phyloP scores from a whole-genome alignment of 2,888 invertebrate species.

The Habrosyne pyritoides region DNA sequence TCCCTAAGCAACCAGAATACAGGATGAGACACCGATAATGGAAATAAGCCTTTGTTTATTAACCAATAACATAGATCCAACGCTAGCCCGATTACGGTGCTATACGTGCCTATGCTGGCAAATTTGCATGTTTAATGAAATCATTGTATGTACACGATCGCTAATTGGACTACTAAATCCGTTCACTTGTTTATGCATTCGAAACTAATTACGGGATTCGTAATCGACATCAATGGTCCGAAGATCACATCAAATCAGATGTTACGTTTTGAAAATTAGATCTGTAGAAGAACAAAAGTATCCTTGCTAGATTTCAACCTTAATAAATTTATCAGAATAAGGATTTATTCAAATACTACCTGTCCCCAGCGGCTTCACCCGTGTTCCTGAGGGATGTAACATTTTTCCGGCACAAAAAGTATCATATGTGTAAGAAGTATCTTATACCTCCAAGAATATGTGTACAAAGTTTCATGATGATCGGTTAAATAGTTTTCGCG shows the following conservation, averaged over 20 bases:
- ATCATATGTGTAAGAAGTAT: no score
- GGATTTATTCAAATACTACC: no score
- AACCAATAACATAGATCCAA: slow-evolving; percentile 39
- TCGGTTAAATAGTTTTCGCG: no score
- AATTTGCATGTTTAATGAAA: slow-evolving; percentile 77
- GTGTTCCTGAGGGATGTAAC: no score
- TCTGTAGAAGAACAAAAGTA: no score
- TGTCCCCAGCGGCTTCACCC: no score
- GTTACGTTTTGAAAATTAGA: neutral
- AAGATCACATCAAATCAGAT: neutral
- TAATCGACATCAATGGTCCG: slow-evolving; percentile 39
- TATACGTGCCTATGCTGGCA: slow-evolving; percentile 49
- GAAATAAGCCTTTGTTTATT: slow-evolving; percentile 36
- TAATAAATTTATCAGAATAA: no score
- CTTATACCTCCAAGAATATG: no score
- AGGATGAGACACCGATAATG: slow-evolving; percentile 12
- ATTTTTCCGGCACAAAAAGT: no score
- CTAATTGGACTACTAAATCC: slow-evolving; percentile 70
- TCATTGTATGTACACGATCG: slow-evolving; percentile 68
- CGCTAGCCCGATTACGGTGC: slow-evolving; percentile 45
- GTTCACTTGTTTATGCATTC: slow-evolving; percentile 59
- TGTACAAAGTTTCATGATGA: no score
- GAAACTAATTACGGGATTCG: slow-evolving; percentile 54
- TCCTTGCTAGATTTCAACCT: no score
- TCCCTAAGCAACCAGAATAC: slow-evolving; percentile 2